Percentiles rank a stretch among this genome's conserved stretches.
phyloP scores from a whole-genome alignment of 2,888 invertebrate genomes.

The Eupithecia subfuscata region DNA sequence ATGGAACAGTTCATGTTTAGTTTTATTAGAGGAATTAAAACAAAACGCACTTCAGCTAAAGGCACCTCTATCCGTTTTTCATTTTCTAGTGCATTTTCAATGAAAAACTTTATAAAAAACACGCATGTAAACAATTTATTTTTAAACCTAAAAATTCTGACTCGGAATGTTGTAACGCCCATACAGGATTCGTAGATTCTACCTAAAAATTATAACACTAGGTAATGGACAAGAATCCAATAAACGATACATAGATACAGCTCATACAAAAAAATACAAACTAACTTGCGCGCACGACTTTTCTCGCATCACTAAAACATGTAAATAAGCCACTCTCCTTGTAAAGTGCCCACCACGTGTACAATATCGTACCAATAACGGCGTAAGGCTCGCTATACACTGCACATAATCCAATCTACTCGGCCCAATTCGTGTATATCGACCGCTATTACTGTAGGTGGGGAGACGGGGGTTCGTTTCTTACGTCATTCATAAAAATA shows the following conservation, averaged over 20 bases:
- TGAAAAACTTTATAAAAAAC: no score
- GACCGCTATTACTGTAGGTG: constrained; percentile 29
- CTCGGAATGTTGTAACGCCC: no score
- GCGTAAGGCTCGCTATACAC: constrained; percentile 29
- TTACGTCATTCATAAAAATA: not conserved
- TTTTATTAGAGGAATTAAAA: not conserved
- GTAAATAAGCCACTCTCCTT: constrained; percentile 11
- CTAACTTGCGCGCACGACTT: not conserved
- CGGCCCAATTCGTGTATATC: constrained; percentile 36
- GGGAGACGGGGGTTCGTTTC: not conserved
- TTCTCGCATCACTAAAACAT: constrained; percentile 4
- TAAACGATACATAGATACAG: not conserved
- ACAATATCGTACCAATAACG: constrained; percentile 30
- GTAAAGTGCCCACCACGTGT: constrained; percentile 20
- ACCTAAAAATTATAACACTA: no score
- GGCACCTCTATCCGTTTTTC: no score
- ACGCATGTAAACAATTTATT: no score
- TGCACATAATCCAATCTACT: constrained; percentile 38
- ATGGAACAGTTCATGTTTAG: not conserved
- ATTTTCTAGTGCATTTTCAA: not conserved
- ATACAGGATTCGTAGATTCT: no score
- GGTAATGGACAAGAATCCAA: not conserved
- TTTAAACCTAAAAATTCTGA: no score
- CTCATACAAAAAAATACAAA: not conserved
- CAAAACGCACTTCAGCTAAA: no score